A percentile compares a stretch with the other conserved stretches of the same genome.
phyloP scores from a whole-genome alignment of 2,113 vertebrate genomes.

The Zapus hudsonius region DNA sequence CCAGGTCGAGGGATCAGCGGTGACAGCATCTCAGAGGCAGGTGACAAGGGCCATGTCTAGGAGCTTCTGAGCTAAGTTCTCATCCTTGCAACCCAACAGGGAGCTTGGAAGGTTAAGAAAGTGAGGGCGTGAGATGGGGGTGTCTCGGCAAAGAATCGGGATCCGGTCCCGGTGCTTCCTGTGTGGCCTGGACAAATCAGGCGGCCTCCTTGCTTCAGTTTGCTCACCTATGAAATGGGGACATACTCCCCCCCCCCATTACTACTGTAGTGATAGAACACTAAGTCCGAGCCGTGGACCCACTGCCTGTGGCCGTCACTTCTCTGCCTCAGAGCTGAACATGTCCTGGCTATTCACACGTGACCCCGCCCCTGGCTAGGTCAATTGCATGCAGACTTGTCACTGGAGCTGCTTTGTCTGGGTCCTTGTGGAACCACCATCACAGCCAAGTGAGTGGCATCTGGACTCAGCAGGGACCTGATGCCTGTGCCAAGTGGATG shows the following conservation, averaged over 20 bases:
- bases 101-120: not conserved
- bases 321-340: not conserved
- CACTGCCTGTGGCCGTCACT: too few relatives aligned
- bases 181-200: not conserved
- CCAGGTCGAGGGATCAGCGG: too few relatives aligned
- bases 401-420: rapidly evolving
- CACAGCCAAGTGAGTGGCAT: not conserved
- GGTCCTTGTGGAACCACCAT: rapidly evolving
- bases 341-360: rapidly evolving
- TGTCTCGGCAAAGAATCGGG: not conserved
- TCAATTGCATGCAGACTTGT: not conserved
- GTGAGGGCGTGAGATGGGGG: not conserved
- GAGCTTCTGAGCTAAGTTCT: too few relatives aligned
- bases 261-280: not conserved
- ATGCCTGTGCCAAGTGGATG: not conserved
- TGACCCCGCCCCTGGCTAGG: not conserved
- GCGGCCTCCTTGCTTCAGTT: not conserved
- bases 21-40: not conserved
- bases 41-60: not conserved
- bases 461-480: not conserved
- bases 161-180: not conserved
- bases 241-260: rapidly evolving
- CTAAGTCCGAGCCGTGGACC: too few relatives aligned
- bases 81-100: too few relatives aligned
- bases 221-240: not conserved